Evolutionary conservation across 1,140 invertebrate species (phyloP), one percentile per base, ranked within the genome.

Genomic region (Thaumatotibia leucotreta): DNA sequence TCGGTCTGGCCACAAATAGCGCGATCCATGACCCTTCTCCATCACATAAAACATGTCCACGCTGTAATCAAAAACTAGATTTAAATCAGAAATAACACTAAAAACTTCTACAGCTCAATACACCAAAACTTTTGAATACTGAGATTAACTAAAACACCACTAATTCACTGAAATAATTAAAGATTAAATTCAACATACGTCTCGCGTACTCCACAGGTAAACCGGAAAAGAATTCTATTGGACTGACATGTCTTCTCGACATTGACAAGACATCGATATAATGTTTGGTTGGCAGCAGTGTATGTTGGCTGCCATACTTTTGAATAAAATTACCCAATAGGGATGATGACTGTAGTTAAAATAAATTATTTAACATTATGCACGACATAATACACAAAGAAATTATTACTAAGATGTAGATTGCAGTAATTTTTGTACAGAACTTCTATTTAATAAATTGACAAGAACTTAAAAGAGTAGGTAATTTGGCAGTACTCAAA

Each of bases 1-100:
- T 93, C 88, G 93, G 93, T 93, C 93, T 92, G 91, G 87, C 86
- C 88, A 89, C 86, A 85, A 86, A 84, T 78, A 72, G 61, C 74
- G 74, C 72, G 80, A 80, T 70, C 79, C 66, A 65, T 67, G 74
- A 83, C 79, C 52, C n/a, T 29, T 45, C 8, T 17, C 73, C 77
- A 67, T 75, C 63, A 75, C 65, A 72, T 72, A 74, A 65, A 77
- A 77, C 84, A 87, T 90, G 76, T 54, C 27, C 29, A 61, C 70
- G 70, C 63, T 68, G 67, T 50, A 74, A 79, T 73, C 75, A 72
- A 72, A 76, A 76, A 66, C 63, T 27, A 67, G 11, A 69, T 67
- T 67, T 27, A 58, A 52, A 72, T 69, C 67, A 31, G 11, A 65
- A 8, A 71, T 70, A 73, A 72, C 64, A 68, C 58, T 33, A 33